These are phyloP conservation scores for Aviceda subcristata DNA, from an alignment of 2,113 vertebrate species.

Conservation along the genomic window DNA sequence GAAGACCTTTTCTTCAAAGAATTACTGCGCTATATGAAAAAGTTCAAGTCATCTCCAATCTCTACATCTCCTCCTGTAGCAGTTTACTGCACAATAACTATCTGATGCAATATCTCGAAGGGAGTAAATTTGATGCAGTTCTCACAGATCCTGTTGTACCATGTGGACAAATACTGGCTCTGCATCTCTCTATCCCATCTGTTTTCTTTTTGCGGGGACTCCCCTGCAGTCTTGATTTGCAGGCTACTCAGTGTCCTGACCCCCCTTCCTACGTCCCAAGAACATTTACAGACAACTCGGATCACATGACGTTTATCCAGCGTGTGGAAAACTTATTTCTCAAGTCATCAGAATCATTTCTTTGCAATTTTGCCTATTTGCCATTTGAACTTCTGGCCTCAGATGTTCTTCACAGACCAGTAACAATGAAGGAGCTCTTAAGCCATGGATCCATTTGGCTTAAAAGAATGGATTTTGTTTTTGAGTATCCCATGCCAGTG, in stretches of 20 bases:
- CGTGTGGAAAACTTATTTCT: constrained; percentile 74
- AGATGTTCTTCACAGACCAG: constrained; percentile 58
- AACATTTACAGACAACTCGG: constrained; percentile 28
- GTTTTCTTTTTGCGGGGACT: constrained; percentile 77
- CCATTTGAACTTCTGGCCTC: constrained; percentile 69
- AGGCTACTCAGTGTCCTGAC: constrained; percentile 73
- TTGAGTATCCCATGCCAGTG: constrained; percentile 77
- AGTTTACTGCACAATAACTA: constrained; percentile 67
- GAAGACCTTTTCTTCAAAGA: constrained; percentile 50
- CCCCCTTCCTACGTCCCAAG: constrained; percentile 77
- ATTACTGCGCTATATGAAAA: neutral
- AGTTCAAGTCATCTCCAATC: neutral
- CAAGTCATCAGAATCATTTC: constrained; percentile 9
- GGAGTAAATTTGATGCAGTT: constrained; percentile 66
- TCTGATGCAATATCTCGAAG: constrained; percentile 69
- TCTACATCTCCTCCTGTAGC: constrained; percentile 59
- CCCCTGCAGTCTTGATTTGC: constrained; percentile 73
- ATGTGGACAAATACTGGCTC: constrained; percentile 78
- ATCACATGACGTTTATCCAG: constrained; percentile 76
- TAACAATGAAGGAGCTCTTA: constrained; percentile 74
- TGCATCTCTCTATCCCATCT: constrained; percentile 67
- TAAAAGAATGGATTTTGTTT: constrained; percentile 76
- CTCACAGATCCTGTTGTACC: constrained; percentile 82
- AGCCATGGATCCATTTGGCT: constrained; percentile 73
- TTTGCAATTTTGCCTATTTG: constrained; percentile 67